A percentile compares a stretch with the other conserved stretches of the same genome.
phyloP scores from a whole-genome alignment of 1,140 invertebrate genomes.

The Heliothis subflexa region DNA sequence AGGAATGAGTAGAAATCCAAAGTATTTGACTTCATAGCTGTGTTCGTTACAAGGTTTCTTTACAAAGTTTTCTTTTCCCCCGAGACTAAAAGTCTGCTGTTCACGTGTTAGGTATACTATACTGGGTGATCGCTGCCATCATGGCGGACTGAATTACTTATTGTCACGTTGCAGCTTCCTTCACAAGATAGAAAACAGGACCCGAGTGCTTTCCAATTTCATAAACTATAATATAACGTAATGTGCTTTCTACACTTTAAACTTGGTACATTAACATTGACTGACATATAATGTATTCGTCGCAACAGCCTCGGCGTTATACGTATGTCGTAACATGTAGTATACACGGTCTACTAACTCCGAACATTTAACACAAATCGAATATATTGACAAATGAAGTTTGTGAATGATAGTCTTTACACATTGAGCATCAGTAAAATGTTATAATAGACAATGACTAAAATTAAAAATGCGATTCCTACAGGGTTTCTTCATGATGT shows the following conservation, averaged over 20 bases:
- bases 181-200: conserved; percentile 48
- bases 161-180: conserved; percentile 43
- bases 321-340: conserved; percentile 42
- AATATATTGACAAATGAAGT: conserved; percentile 48
- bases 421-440: conserved; percentile 8
- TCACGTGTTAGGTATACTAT: neutral
- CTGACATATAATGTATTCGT: conserved; percentile 41
- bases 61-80: too few relatives aligned
- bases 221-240: conserved; percentile 45
- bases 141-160: neutral
- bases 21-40: neutral
- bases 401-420: conserved; percentile 33
- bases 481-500: conserved; percentile 6
- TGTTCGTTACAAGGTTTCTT: neutral
- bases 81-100: too few relatives aligned
- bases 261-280: conserved; percentile 52
- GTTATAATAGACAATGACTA: neutral
- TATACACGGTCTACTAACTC: conserved; percentile 42
- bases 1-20: conserved; percentile 9
- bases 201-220: conserved; percentile 53
- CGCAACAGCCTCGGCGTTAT: conserved; percentile 52
- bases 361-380: conserved; percentile 47
- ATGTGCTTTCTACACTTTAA: conserved; percentile 41
- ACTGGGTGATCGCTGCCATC: neutral
- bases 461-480: conserved; percentile 4